Conservation (phyloP, 1,140 invertebrate species). For the Ooceraea biroi region DNA sequence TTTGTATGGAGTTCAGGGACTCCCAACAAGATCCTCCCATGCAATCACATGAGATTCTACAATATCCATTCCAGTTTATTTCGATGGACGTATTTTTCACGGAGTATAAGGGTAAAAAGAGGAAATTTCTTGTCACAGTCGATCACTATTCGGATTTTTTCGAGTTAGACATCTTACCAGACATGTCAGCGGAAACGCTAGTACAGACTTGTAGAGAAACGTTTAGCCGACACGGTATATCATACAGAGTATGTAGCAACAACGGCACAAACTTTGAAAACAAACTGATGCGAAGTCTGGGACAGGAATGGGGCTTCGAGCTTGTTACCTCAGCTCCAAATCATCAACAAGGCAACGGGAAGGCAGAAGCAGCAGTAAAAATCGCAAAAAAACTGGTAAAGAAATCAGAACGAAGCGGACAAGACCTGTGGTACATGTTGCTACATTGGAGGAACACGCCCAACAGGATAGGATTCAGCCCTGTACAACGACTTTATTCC, state of each 20-base stretch:
- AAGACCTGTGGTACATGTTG: neutral
- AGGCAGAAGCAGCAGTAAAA: neutral
- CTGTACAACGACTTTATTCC: neutral
- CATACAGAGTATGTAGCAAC: neutral
- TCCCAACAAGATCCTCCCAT: neutral
- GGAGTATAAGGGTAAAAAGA: neutral
- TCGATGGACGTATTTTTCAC: conserved; percentile 3
- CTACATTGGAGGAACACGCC: neutral
- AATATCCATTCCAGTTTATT: neutral
- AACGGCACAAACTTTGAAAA: conserved; percentile 7
- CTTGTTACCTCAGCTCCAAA: neutral
- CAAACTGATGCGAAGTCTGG: neutral
- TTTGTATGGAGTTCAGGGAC: neutral
- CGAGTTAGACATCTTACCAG: neutral
- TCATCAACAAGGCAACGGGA: neutral
- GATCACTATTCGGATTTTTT: neutral
- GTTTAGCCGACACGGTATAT: conserved; percentile 2
- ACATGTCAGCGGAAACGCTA: neutral
- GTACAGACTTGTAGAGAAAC: neutral
- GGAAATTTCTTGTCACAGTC: neutral
- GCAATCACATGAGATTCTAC: neutral
- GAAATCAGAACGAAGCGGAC: neutral
- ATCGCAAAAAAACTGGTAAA: neutral
- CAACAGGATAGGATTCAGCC: neutral
- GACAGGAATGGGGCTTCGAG: neutral